Percentiles rank a stretch among this genome's conserved stretches.
These are phyloP conservation scores for Anniella stebbinsi DNA, from an alignment of 2,797 vertebrate genomes.

Conservation along the genomic window DNA sequence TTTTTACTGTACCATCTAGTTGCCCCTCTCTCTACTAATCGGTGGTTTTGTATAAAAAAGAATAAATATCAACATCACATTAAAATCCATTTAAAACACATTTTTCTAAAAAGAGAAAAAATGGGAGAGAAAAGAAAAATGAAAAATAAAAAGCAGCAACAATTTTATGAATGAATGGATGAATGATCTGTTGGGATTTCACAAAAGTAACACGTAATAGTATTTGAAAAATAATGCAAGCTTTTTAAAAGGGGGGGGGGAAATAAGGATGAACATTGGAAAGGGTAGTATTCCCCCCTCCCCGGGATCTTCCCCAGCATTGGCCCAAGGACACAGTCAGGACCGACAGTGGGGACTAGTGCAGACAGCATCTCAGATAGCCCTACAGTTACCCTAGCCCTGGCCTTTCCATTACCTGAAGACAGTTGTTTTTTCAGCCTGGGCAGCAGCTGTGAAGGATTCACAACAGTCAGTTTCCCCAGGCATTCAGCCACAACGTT, in stretches of 20 bases:
- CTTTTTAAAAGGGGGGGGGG: neutral
- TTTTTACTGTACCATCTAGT: neutral
- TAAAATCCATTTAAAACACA: neutral
- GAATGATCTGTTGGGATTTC: neutral
- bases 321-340: neutral
- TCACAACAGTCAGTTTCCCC: slow-evolving; percentile 89
- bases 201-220: neutral
- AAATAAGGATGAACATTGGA: neutral
- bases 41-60: neutral
- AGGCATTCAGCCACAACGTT: slow-evolving; percentile 94
- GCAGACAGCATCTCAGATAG: neutral
- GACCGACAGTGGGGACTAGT: neutral
- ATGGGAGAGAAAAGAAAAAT: neutral
- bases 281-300: neutral
- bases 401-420: slow-evolving; percentile 78
- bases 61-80: neutral
- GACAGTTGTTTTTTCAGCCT: slow-evolving; percentile 88
- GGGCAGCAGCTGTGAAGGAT: slow-evolving; percentile 87
- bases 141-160: neutral
- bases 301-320: neutral
- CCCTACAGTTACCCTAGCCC: neutral
- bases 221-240: neutral
- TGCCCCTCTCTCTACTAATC: neutral
- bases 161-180: neutral
- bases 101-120: neutral